Percentiles rank a stretch among this genome's conserved stretches.
Evolutionary conservation across 1,140 invertebrate genomes (phyloP).

Genomic region (Drosophila nasuta): DNA sequence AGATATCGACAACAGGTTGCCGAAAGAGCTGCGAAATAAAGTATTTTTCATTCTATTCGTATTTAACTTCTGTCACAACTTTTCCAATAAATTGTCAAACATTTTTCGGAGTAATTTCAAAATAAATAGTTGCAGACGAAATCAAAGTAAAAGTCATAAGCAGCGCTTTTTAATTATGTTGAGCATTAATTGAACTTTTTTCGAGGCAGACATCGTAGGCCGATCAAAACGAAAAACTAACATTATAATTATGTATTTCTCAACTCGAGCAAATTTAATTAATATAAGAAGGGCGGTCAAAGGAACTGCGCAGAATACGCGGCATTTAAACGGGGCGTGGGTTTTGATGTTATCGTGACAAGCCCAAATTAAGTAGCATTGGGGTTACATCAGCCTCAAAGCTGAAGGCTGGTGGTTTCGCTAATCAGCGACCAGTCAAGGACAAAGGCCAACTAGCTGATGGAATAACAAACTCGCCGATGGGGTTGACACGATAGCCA

Average conservation of each 20-base stretch:
- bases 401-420: not conserved
- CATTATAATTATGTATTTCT: slow-evolving; percentile 52
- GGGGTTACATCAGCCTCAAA: slow-evolving; percentile 65
- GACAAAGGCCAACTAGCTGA: slow-evolving; percentile 29
- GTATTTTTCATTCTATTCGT: not conserved
- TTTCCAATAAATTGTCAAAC: slow-evolving; percentile 1
- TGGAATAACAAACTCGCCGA: not conserved
- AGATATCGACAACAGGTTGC: slow-evolving; percentile 33
- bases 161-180: slow-evolving; percentile 23
- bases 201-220: slow-evolving; percentile 3
- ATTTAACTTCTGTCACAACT: not conserved
- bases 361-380: slow-evolving; percentile 74
- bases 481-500: slow-evolving; percentile 1
- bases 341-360: slow-evolving; percentile 74
- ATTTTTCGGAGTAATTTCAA: not conserved
- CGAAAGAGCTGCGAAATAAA: not conserved
- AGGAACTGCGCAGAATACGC: slow-evolving; percentile 1
- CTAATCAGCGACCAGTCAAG: slow-evolving; percentile 16
- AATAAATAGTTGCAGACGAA: not conserved
- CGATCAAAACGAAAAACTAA: slow-evolving; percentile 15
- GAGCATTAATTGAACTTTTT: slow-evolving; percentile 46
- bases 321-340: slow-evolving; percentile 32
- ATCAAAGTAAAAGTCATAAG: slow-evolving; percentile 22
- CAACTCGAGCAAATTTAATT: slow-evolving; percentile 69
- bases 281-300: slow-evolving; percentile 54